Evolutionary conservation across 1,140 invertebrate species (phyloP).

Genomic region (Whitmania pigra): DNA sequence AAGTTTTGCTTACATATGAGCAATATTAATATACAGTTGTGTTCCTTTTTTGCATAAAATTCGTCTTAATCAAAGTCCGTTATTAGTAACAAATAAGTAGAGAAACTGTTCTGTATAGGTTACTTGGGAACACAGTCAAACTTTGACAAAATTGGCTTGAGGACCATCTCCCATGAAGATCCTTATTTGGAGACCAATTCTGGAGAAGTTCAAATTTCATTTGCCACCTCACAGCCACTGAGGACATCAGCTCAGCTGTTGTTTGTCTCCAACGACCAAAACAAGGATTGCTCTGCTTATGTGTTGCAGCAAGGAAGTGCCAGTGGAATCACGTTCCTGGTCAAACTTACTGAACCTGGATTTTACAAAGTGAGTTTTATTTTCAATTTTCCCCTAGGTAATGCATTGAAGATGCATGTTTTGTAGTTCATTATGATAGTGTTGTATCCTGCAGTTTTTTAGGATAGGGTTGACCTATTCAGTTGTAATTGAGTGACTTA

Average conservation of each 20-base stretch:
- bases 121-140: slow-evolving; percentile 40
- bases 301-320: slow-evolving; percentile 36
- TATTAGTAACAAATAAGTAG: too few relatives aligned
- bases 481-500: not conserved
- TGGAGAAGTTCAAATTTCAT: slow-evolving; percentile 34
- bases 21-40: too few relatives aligned
- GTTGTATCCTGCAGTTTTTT: not conserved
- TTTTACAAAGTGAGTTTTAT: slow-evolving; percentile 34
- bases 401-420: not conserved
- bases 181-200: slow-evolving; percentile 36
- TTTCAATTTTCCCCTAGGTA: not conserved
- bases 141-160: slow-evolving; percentile 36
- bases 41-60: too few relatives aligned
- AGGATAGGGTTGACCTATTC: not conserved
- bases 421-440: not conserved
- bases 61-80: too few relatives aligned
- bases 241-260: slow-evolving; percentile 40
- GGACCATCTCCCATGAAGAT: slow-evolving; percentile 35
- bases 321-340: slow-evolving; percentile 29
- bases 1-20: too few relatives aligned
- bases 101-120: slow-evolving; percentile 12
- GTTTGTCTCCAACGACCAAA: slow-evolving; percentile 21
- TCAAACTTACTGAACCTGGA: slow-evolving; percentile 33
- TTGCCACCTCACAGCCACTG: slow-evolving; percentile 31
- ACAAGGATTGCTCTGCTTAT: slow-evolving; percentile 35